Conservation (phyloP, 2,888 invertebrate species). For the Leistus spinibarbis region DNA sequence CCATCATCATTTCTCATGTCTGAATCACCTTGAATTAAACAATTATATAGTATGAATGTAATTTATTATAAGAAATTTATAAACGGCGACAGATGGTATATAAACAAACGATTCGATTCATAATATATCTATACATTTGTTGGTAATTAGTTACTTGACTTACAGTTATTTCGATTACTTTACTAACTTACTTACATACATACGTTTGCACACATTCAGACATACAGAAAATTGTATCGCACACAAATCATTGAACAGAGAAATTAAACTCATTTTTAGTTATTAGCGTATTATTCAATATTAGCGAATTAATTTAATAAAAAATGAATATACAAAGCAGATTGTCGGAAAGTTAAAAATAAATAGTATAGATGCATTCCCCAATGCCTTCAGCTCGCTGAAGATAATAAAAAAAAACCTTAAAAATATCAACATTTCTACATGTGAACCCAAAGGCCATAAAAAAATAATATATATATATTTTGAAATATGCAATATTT, state of each 20-base stretch:
- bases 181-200: neutral
- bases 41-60: neutral
- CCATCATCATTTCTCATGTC: constrained; percentile 25
- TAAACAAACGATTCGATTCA: neutral
- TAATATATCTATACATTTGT: neutral
- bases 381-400: no score
- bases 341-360: no score
- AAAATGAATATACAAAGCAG: no score
- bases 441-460: no score
- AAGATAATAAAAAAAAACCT: no score
- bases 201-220: neutral
- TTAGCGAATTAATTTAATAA: no score
- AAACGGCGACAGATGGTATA: neutral
- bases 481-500: no score
- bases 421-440: no score
- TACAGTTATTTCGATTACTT: neutral
- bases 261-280: neutral
- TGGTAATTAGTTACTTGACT: neutral
- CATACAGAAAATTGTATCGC: neutral
- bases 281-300: no score
- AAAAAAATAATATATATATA: no score
- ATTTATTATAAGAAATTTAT: neutral
- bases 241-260: neutral
- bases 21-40: constrained; percentile 26
- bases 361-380: no score